Evolutionary conservation across 92 coral and sea anemone species (phyloP).

Genomic region (Zoanthus solanderi): DNA sequence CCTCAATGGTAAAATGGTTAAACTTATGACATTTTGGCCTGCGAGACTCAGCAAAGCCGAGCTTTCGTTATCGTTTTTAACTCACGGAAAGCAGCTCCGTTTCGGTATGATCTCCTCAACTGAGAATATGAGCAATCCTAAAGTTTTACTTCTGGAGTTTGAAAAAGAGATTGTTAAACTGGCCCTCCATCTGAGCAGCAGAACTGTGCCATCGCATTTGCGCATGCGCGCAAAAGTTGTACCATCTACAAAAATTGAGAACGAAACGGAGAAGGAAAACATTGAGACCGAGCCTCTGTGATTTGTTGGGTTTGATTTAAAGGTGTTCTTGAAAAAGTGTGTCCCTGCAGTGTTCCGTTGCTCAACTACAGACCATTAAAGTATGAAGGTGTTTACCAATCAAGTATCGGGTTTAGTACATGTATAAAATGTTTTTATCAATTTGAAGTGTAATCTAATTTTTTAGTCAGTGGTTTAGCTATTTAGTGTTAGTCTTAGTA

Average conservation of each 20-base stretch:
- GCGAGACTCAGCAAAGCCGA: slow-evolving; percentile 73
- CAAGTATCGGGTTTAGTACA: too few species aligned
- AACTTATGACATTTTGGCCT: slow-evolving; percentile 80
- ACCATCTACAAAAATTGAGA: slow-evolving; percentile 32
- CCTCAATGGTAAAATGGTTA: slow-evolving; percentile 85
- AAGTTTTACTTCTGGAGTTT: slow-evolving; percentile 72
- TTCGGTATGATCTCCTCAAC: slow-evolving; percentile 75
- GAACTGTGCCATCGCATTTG: slow-evolving; percentile 86
- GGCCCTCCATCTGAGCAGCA: slow-evolving; percentile 70
- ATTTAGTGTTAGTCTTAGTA: too few species aligned
- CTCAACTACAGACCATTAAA: too few species aligned
- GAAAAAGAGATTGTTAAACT: slow-evolving; percentile 76
- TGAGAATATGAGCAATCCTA: slow-evolving; percentile 64
- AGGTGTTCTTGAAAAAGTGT: not conserved
- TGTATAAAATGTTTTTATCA: too few species aligned
- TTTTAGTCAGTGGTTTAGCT: too few species aligned
- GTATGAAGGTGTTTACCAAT: too few species aligned
- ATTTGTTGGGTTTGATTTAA: not conserved
- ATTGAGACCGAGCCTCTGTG: slow-evolving; percentile 18
- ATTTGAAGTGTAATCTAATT: too few species aligned
- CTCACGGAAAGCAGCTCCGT: slow-evolving; percentile 76
- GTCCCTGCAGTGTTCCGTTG: not conserved
- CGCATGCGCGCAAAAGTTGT: slow-evolving; percentile 72
- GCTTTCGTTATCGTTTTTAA: slow-evolving; percentile 70
- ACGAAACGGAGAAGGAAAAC: slow-evolving; percentile 47